Evolutionary conservation across 2,888 invertebrate genomes (phyloP).

Genomic region (Panopea generosa): DNA sequence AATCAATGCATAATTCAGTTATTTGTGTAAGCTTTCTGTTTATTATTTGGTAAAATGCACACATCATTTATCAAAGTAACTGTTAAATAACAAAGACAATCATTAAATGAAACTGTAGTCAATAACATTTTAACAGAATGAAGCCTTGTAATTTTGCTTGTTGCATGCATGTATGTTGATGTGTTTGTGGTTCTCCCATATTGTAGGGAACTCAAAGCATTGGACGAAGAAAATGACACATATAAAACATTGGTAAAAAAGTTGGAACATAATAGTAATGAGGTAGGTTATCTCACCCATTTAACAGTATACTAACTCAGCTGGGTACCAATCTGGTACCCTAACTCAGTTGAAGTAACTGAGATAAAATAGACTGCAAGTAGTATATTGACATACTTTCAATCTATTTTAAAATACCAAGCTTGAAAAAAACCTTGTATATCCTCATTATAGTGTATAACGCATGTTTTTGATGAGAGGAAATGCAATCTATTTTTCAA

Average conservation of each 20-base stretch:
- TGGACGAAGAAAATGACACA: constrained; percentile 79
- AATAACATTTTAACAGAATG: neutral
- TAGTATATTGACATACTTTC: too few species aligned
- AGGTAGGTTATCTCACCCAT: constrained; percentile 58
- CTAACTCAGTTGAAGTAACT: too few species aligned
- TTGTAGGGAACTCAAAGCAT: constrained; percentile 80
- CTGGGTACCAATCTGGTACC: constrained; percentile 14
- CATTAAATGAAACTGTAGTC: too few species aligned
- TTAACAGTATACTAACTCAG: constrained; percentile 27
- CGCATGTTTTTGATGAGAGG: too few species aligned
- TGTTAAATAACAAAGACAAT: neutral
- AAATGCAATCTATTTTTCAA: too few species aligned
- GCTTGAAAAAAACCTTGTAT: neutral
- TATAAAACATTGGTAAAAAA: constrained; percentile 50
- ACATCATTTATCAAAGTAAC: neutral
- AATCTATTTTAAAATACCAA: too few species aligned
- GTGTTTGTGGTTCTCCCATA: constrained; percentile 68
- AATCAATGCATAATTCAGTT: neutral
- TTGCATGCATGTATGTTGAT: constrained; percentile 56
- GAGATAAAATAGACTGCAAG: too few species aligned
- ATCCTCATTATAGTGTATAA: neutral
- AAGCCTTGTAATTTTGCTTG: constrained; percentile 22
- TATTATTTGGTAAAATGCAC: neutral
- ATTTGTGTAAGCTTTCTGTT: neutral
- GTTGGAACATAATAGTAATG: constrained; percentile 35